Percentiles rank a stretch among this genome's conserved stretches.
These are phyloP conservation scores for Edolisoma coerulescens DNA, from an alignment of 2,113 vertebrate species.

Conservation along the genomic window DNA sequence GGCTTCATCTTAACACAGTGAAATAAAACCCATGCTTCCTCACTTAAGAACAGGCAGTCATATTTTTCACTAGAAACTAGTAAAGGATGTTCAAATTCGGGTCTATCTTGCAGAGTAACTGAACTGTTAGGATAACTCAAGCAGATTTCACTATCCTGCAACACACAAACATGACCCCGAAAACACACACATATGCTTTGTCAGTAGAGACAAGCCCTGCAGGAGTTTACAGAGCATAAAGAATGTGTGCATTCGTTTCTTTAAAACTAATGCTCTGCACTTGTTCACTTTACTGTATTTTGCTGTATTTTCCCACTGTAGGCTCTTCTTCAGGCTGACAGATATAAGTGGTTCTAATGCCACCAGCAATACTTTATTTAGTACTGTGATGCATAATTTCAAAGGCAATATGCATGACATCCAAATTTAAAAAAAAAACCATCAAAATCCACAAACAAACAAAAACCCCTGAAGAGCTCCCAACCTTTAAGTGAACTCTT, in stretches of 20 bases:
- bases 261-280: neutral
- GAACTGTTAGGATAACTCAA: neutral
- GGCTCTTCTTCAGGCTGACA: neutral
- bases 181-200: neutral
- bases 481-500: neutral
- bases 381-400: neutral
- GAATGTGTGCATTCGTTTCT: neutral
- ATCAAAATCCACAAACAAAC: neutral
- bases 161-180: neutral
- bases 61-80: neutral
- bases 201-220: neutral
- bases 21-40: neutral
- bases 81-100: neutral
- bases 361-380: neutral
- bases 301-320: neutral
- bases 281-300: neutral
- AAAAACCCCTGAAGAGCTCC: neutral
- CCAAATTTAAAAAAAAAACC: neutral
- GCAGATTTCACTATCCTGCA: neutral
- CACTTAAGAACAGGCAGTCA: neutral
- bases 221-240: neutral
- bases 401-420: neutral
- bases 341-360: neutral
- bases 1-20: neutral
- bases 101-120: neutral